A percentile compares a stretch with the other conserved stretches of the same genome.
These are phyloP conservation scores for Thamnaconus septentrionalis DNA, from an alignment of 2,113 vertebrate species.

Conservation along the genomic window DNA sequence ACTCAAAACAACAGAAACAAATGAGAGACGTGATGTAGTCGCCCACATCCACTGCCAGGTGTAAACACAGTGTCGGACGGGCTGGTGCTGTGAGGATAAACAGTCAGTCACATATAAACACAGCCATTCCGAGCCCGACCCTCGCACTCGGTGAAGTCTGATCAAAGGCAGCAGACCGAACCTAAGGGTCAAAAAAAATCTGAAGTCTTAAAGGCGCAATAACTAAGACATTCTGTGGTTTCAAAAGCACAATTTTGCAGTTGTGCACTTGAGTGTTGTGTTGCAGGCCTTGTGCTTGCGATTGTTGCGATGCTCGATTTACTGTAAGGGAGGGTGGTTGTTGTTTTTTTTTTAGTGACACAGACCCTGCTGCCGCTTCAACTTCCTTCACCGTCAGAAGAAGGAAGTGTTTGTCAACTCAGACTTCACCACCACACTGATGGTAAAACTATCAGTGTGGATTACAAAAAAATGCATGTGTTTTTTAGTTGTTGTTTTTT, in stretches of 20 bases:
- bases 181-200: constrained; percentile 3
- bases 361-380: constrained; percentile 3
- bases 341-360: neutral
- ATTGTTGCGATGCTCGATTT: too few species aligned
- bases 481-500: too few species aligned
- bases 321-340: neutral
- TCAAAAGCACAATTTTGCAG: too few species aligned
- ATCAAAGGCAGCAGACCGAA: constrained; percentile 21
- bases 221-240: too few species aligned
- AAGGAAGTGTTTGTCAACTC: constrained; percentile 12
- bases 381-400: constrained; percentile 15
- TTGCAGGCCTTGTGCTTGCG: too few species aligned
- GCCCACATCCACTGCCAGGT: constrained; percentile 18
- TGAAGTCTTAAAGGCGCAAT: neutral
- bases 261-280: too few species aligned
- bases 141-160: neutral
- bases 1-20: constrained; percentile 8
- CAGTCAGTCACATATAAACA: constrained; percentile 39
- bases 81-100: constrained; percentile 47
- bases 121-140: constrained; percentile 9
- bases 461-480: too few species aligned
- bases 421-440: too few species aligned
- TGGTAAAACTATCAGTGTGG: too few species aligned
- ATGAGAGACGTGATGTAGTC: constrained; percentile 18
- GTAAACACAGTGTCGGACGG: constrained; percentile 30